Base-by-base conservation (phyloP, 2,113 vertebrate genomes). In the Stictonetta naevosa region DNA sequence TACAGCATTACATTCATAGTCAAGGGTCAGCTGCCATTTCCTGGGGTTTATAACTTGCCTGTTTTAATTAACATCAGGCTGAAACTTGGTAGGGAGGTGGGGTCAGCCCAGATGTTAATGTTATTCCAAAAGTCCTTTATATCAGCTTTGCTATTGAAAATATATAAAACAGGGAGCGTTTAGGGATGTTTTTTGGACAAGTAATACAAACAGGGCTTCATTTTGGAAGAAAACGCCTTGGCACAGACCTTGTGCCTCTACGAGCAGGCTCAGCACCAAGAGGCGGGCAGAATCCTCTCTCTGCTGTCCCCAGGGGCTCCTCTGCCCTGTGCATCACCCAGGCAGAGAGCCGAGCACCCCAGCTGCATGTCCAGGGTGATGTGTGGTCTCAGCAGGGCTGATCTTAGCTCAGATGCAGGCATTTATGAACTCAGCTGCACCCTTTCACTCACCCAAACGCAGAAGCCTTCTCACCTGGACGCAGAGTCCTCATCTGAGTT, bases 1-100 rank as follows among this genome's bases (percentile, higher is more conserved):
- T 98, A 97, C 96, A 98, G 97, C 95, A 96, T 98, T 98, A 97
- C 97, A 98, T 97, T 98, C 98, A 97, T 98, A 98, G 97, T 97
- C 97, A 98, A 97, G 96, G 98, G 98, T 98, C 98, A 98, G 98
- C 98, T 98, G 97, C 98, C 97, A 98, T 98, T 98, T 98, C 98
- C 98, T 98, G 98, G 97, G 98, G 98, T 98, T 98, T 98, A 98
- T 98, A 98, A 98, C 98, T 97, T 98, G 98, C 98, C 98, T 98
- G 97, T 98, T 98, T 98, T 98, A 98, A 98, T 98, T 98, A 98
- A 98, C 98, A 98, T 98, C 98, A 98, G 97, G 92, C 96, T 98
- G 94, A 97, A 97, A 97, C 97, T 97, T 98, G 96, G 96, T 96
- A 96, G 96, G 97, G 96, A 98, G 98, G 97, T 15, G 90, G 96